Evolutionary conservation across 2,113 vertebrate genomes (phyloP).

Genomic region (Marcusenius ussheri): DNA sequence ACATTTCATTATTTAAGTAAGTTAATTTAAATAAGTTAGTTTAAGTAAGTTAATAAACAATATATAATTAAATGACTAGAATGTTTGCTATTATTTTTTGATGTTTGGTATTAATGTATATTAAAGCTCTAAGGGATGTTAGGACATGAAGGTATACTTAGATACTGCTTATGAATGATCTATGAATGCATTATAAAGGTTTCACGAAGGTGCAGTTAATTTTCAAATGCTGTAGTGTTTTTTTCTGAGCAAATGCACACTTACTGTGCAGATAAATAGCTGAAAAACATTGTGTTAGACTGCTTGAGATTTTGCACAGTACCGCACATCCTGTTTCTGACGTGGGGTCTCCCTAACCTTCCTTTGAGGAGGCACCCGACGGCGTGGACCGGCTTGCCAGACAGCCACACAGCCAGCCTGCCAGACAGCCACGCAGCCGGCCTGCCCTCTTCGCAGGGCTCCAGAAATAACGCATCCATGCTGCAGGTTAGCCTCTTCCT

Average conservation of each 20-base stretch:
- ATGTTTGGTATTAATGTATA: background rate
- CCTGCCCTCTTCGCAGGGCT: conserved; percentile 28
- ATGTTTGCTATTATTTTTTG: background rate
- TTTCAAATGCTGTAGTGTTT: background rate
- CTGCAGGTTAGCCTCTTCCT: conserved; percentile 28
- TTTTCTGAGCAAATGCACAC: background rate
- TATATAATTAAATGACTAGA: background rate
- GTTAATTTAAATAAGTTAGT: too few relatives aligned
- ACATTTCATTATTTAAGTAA: background rate
- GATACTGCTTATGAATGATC: background rate
- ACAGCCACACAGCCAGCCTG: background rate
- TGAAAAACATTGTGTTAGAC: background rate
- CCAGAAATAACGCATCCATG: conserved; percentile 31
- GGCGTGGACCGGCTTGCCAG: background rate
- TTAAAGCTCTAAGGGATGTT: background rate
- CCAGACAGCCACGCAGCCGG: background rate
- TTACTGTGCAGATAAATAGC: background rate
- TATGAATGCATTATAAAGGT: background rate
- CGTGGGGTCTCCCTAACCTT: background rate
- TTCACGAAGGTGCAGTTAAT: background rate
- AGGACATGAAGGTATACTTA: background rate
- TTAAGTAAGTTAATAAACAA: background rate
- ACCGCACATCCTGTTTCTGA: background rate
- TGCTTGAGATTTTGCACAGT: background rate
- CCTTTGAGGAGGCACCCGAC: background rate